These are phyloP conservation scores for Montipora efflorescens DNA, from an alignment of 64 coral and sea anemone genomes.

Conservation along the genomic window DNA sequence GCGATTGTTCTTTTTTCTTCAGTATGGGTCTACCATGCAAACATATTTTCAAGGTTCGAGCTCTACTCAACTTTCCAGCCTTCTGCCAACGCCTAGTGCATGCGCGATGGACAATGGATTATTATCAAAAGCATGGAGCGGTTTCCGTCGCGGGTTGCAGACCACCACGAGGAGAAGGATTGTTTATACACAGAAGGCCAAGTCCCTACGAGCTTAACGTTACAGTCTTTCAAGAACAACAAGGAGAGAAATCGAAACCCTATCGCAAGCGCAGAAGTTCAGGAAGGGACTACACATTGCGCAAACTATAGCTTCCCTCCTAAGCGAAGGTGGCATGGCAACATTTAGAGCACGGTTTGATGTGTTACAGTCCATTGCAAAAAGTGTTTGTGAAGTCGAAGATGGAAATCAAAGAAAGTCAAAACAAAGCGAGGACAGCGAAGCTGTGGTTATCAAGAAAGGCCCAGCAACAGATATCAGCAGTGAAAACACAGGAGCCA, in stretches of 20 bases:
- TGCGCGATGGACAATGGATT: slow-evolving; percentile 31
- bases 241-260: too few relatives aligned
- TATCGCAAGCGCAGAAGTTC: neutral
- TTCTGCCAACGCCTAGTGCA: neutral
- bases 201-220: too few relatives aligned
- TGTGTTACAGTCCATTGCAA: slow-evolving; percentile 27
- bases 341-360: slow-evolving; percentile 14
- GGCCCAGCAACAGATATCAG: neutral
- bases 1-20: neutral
- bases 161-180: too few relatives aligned
- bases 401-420: slow-evolving; percentile 4
- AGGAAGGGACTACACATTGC: slow-evolving; percentile 12
- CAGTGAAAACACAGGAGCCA: neutral
- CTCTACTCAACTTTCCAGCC: neutral
- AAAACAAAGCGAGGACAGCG: neutral
- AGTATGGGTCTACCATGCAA: slow-evolving; percentile 6
- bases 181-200: too few relatives aligned
- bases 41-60: slow-evolving; percentile 52
- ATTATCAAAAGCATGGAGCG: neutral
- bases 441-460: neutral
- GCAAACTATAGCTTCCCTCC: slow-evolving; percentile 50
- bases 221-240: too few relatives aligned
- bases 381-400: slow-evolving; percentile 1
- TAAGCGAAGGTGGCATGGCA: slow-evolving; percentile 59
- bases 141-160: too few relatives aligned